Evolutionary conservation across 1,140 invertebrate species (phyloP).

Genomic region (Drosophila kohkoa): DNA sequence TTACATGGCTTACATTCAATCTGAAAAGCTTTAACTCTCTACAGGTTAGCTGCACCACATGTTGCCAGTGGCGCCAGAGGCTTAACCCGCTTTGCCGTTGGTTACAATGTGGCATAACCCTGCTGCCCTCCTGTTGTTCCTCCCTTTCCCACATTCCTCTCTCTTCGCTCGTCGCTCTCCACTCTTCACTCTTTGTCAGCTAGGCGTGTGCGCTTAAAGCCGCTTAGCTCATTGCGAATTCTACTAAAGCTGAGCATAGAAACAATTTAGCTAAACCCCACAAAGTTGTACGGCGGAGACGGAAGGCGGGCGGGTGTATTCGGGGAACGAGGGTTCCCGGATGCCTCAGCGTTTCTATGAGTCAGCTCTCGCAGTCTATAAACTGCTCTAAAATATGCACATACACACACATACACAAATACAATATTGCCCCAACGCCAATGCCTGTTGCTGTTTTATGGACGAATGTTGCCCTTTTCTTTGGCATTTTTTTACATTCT

Average conservation of each 20-base stretch:
- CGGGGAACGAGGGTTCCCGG: background rate
- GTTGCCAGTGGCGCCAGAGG: constrained; percentile 33
- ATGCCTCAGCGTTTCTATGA: constrained; percentile 12
- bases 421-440: constrained; percentile 31
- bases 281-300: background rate
- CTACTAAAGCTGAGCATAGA: constrained; percentile 60
- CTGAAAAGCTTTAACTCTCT: background rate
- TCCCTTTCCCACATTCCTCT: background rate
- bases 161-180: background rate
- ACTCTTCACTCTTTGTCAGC: constrained; percentile 9
- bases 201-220: constrained; percentile 58
- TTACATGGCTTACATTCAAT: constrained; percentile 31
- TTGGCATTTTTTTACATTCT: constrained; percentile 14
- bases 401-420: background rate
- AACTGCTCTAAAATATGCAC: constrained; percentile 53
- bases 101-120: constrained; percentile 8
- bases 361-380: constrained; percentile 38
- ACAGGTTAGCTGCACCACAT: constrained; percentile 28
- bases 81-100: constrained; percentile 36
- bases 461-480: constrained; percentile 46
- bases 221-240: constrained; percentile 76
- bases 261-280: constrained; percentile 57
- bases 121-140: constrained; percentile 7
- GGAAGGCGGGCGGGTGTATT: too few relatives aligned
- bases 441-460: constrained; percentile 66